Evolutionary conservation across 1,140 invertebrate species (phyloP), one percentile per base, ranked within the genome.

Genomic region (Drosophila sturtevanti): DNA sequence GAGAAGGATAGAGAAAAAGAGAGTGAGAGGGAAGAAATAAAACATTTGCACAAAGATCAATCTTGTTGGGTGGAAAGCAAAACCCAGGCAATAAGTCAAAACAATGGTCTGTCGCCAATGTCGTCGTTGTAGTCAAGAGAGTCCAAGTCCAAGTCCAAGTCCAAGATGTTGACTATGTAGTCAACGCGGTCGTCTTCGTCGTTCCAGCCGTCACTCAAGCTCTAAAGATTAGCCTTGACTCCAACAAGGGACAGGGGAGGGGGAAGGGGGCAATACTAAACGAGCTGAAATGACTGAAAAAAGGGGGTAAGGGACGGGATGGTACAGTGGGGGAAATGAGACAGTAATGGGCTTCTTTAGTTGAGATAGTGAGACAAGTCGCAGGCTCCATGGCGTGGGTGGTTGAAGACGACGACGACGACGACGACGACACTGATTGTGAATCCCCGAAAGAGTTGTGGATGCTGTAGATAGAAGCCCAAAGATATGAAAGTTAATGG

Each of bases 31-130:
- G 72, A 74, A 71, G 74, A 68, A 75, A 75, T 79, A 72, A 86
- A 81, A 75, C 77, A 86, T 87, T 82, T 87, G 86, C 81, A 70
- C 72, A 63, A 48, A 81, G 84, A 87, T 87, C 84, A 84, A 89
- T 89, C 84, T 84, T 75, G 14, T 9, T 34, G 24, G 54, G 67
- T 61, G 64, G 60, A 68, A 62, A 71, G 71, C 76, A 87, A 41
- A 87, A 72, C 68, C 66, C 68, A 77, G 62, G 84, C 84, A 89
- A 87, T 89, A 87, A 87, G 84, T 87, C 84, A 87, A 87, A 87
- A 87, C 84, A 87, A 87, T 87, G 84, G 84, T 72, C 84, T 84
- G 81, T 86, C 81, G 82, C 82, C 79, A 79, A 87, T 79, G 75
- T 89, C 82, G 82, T 77, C 64, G 75, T 31, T 48, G 27, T 44